Conservation (phyloP, 2,113 vertebrate species). For the Tyrannus savana region DNA sequence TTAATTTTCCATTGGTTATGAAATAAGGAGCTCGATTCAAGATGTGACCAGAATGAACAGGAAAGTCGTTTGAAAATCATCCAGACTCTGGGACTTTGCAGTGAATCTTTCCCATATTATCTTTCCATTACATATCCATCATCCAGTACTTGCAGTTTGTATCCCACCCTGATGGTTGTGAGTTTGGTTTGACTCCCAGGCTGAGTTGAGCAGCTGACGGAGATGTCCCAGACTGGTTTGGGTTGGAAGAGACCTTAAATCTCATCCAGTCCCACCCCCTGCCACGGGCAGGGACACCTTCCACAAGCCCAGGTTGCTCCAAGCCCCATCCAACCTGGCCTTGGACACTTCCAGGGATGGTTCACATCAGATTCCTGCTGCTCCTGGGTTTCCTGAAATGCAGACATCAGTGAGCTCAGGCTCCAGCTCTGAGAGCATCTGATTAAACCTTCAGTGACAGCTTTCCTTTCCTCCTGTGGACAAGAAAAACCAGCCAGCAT, state of each 20-base stretch:
- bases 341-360: not conserved
- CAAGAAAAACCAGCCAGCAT: not conserved
- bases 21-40: not conserved
- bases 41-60: not conserved
- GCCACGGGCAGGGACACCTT: not conserved
- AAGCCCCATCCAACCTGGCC: accelerated
- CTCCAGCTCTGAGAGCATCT: not conserved
- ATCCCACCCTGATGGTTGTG: not conserved
- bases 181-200: not conserved
- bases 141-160: too few relatives aligned
- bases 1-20: not conserved
- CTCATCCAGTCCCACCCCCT: not conserved
- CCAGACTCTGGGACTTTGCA: not conserved
- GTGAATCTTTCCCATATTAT: not conserved
- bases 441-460: not conserved
- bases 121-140: not conserved
- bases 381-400: not conserved
- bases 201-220: not conserved
- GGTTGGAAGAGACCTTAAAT: not conserved
- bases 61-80: not conserved
- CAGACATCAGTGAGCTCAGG: not conserved
- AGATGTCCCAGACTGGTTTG: not conserved
- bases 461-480: not conserved
- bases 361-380: not conserved
- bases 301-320: too few relatives aligned